A percentile compares a stretch with the other conserved stretches of the same genome.
These are phyloP conservation scores for Epirrhoe tristata DNA, from an alignment of 2,888 invertebrate species.

Conservation along the genomic window DNA sequence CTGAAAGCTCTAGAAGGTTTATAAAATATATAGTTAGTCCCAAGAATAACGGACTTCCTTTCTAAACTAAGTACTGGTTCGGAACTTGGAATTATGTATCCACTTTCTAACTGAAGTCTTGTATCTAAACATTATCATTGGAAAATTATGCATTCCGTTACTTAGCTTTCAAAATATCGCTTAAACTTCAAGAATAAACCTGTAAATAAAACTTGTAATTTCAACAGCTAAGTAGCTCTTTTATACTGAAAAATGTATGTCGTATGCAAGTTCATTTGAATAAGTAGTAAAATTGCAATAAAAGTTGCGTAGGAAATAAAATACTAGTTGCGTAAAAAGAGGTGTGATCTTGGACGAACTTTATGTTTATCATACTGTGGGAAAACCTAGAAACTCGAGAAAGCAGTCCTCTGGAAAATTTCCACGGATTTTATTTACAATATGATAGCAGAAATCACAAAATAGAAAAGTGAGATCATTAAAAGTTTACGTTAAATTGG, in stretches of 20 bases:
- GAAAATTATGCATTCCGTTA: conserved; percentile 21
- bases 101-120: conserved; percentile 41
- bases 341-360: conserved; percentile 12
- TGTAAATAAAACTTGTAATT: not conserved
- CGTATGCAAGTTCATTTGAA: not conserved
- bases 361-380: conserved; percentile 8
- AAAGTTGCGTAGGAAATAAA: conserved; percentile 11
- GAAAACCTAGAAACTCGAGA: conserved; percentile 19
- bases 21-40: not conserved
- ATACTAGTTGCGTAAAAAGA: conserved; percentile 16
- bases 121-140: conserved; percentile 36
- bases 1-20: not conserved
- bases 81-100: conserved; percentile 39
- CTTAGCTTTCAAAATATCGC: not conserved
- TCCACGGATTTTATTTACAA: not conserved
- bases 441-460: not conserved
- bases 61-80: conserved; percentile 40
- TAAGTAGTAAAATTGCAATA: conserved; percentile 4
- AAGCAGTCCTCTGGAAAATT: conserved; percentile 18
- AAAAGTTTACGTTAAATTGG: not conserved
- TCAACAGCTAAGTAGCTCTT: not conserved
- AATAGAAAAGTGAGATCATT: not conserved
- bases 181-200: not conserved
- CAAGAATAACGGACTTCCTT: conserved; percentile 26
- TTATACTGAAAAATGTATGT: not conserved